Conservation (phyloP, 2,888 invertebrate genomes). For the Pterobdella sp. region DNA sequence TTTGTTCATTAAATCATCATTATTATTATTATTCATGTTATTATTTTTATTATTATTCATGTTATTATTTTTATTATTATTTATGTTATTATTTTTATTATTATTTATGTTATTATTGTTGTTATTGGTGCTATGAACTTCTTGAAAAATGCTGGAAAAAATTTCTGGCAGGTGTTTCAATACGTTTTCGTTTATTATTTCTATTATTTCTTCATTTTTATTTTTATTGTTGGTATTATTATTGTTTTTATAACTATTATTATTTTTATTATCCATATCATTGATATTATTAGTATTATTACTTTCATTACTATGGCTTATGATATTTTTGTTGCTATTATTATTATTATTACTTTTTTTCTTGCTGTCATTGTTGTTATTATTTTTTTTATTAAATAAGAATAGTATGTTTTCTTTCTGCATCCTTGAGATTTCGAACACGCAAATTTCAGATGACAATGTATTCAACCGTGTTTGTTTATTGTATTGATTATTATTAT, state of each 20-base stretch:
- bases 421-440: too few relatives aligned
- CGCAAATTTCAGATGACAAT: too few relatives aligned
- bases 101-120: background rate
- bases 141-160: too few relatives aligned
- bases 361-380: background rate
- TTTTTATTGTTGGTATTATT: background rate
- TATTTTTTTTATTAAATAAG: background rate
- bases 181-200: background rate
- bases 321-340: background rate
- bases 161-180: background rate
- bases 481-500: background rate
- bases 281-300: background rate
- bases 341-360: background rate
- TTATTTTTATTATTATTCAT: background rate
- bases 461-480: too few relatives aligned
- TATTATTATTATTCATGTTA: background rate
- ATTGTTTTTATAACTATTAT: background rate
- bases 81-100: background rate
- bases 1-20: background rate
- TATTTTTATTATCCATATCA: background rate
- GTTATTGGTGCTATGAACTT: too few relatives aligned
- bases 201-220: background rate
- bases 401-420: background rate
- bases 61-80: background rate
- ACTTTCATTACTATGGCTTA: too few relatives aligned